These are phyloP conservation scores for Tineola bisselliella DNA, from an alignment of 2,888 invertebrate species.

Conservation along the genomic window DNA sequence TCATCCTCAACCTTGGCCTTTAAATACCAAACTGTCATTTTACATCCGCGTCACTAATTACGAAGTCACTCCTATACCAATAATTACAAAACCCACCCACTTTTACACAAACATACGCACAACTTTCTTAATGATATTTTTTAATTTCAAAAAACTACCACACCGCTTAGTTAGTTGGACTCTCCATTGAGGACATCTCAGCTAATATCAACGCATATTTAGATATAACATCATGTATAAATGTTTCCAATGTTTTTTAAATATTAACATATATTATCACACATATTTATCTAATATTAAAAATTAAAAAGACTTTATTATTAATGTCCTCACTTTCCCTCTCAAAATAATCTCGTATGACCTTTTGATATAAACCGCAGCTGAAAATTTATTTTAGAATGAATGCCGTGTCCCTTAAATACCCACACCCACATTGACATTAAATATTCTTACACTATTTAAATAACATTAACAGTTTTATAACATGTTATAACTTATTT, in stretches of 20 bases:
- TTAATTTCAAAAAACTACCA: too few species aligned
- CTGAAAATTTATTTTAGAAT: slow-evolving; percentile 44
- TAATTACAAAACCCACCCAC: too few species aligned
- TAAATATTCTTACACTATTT: background rate
- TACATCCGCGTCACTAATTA: background rate
- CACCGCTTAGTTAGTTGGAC: too few species aligned
- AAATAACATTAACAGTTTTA: background rate
- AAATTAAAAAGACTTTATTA: background rate
- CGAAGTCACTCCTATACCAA: background rate
- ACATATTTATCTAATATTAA: too few species aligned
- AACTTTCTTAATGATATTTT: too few species aligned
- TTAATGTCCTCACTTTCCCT: background rate
- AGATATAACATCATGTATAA: too few species aligned
- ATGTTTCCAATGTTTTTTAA: too few species aligned
- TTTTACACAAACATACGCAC: too few species aligned
- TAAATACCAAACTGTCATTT: background rate
- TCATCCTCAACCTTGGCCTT: background rate
- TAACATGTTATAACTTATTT: too few species aligned
- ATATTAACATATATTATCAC: too few species aligned
- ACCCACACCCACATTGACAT: slow-evolving; percentile 14
- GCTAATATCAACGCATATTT: too few species aligned
- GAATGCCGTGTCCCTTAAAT: slow-evolving; percentile 38
- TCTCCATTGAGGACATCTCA: too few species aligned
- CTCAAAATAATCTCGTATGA: slow-evolving; percentile 15
- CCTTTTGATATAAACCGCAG: slow-evolving; percentile 37